These are phyloP conservation scores for Henricia sp. DNA, from an alignment of 53 echinoderm and acorn worm genomes.

Conservation along the genomic window DNA sequence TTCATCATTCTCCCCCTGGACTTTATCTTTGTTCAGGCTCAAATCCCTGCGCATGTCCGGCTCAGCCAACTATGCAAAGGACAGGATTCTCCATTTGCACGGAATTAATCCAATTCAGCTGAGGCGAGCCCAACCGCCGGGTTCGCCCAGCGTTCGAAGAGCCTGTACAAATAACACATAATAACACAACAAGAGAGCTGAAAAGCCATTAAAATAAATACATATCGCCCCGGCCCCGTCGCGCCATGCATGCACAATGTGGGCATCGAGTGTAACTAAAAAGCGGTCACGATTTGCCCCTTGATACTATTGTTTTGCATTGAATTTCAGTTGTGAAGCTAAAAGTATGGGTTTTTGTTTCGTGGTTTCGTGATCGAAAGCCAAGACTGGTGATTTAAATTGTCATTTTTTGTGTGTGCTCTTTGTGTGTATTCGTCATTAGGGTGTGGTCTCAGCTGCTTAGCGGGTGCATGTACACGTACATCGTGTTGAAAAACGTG, in stretches of 20 bases:
- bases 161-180: constrained; percentile 41
- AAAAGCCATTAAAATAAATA: neutral
- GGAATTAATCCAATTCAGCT: constrained; percentile 41
- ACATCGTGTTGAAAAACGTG: too few relatives aligned
- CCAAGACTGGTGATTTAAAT: neutral
- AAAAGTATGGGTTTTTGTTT: constrained; percentile 26
- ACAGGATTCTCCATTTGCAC: constrained; percentile 24
- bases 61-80: neutral
- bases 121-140: constrained; percentile 4
- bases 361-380: neutral
- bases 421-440: constrained; percentile 25
- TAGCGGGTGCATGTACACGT: too few relatives aligned
- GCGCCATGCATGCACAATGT: neutral
- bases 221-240: neutral
- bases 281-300: constrained; percentile 42
- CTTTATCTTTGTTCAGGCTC: constrained; percentile 25
- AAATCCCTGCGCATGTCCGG: neutral
- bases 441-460: constrained; percentile 34
- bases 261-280: constrained; percentile 25
- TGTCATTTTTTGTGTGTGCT: neutral
- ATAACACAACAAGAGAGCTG: neutral
- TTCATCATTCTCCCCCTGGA: neutral
- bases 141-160: constrained; percentile 25
- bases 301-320: constrained; percentile 32
- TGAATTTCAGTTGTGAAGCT: constrained; percentile 38